A percentile compares a stretch with the other conserved stretches of the same genome.
These are phyloP conservation scores for Panonychus citri DNA, from an alignment of 1,140 invertebrate species.

Conservation along the genomic window DNA sequence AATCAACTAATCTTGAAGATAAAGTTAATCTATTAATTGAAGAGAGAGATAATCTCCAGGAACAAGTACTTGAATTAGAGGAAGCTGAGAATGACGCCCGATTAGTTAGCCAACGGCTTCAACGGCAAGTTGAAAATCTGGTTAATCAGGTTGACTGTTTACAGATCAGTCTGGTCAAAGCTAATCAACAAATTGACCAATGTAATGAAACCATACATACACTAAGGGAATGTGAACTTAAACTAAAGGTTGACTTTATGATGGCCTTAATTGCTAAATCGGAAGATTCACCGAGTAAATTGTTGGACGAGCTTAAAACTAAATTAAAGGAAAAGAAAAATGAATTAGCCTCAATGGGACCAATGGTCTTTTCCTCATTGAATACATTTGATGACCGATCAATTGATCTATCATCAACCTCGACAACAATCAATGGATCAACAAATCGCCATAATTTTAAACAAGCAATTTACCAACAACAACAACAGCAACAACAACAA, in stretches of 20 bases:
- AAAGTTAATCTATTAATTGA: background rate
- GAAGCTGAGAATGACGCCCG: constrained; percentile 15
- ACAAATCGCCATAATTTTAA: constrained; percentile 20
- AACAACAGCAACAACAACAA: background rate
- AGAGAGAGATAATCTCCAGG: constrained; percentile 9
- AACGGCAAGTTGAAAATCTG: constrained; percentile 9
- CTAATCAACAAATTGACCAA: constrained; percentile 6
- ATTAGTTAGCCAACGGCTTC: constrained; percentile 11
- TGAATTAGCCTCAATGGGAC: background rate
- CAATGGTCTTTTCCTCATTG: no score
- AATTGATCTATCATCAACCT: no score
- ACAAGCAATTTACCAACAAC: background rate
- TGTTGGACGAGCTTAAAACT: background rate
- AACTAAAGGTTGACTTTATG: constrained; percentile 23
- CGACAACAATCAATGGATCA: no score
- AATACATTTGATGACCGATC: no score
- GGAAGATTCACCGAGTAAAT: background rate
- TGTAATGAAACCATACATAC: constrained; percentile 26
- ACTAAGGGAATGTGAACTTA: constrained; percentile 31
- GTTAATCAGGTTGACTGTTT: constrained; percentile 10
- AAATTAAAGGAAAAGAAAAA: background rate
- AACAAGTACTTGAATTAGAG: constrained; percentile 14
- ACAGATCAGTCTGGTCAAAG: constrained; percentile 6
- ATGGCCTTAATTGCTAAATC: background rate
- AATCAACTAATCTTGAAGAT: background rate